Base-by-base conservation (phyloP, 2,888 invertebrate species). In the Trissolcus brochymenae region DNA sequence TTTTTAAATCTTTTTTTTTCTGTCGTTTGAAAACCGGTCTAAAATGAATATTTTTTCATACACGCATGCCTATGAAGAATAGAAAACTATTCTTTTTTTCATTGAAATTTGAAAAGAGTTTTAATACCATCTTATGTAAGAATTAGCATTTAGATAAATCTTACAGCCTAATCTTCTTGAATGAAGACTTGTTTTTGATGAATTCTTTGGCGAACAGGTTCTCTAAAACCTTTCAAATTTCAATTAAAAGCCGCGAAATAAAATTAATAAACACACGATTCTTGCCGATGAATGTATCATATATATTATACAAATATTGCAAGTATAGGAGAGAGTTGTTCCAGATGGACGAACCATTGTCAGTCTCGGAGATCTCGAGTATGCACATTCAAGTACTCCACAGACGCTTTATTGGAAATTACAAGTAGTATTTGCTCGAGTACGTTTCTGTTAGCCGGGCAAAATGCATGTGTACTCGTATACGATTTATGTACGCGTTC, bases 301-400 rank as follows among this genome's bases (percentile, higher is more conserved):
- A 65, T 66, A 59, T 66, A 70, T 60, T 62, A 57, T 74, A 68
- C 61, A 62, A 67, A 68, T 54, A 65, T 16, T 29, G 54, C 49
- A 43, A 43, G 68, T 46, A 65, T 43, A 59, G 54, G 60, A 68
- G 64, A 67, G 76, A 72, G 83, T 83, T 83, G 82, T 83, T 84
- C 83, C 80, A 80, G 80, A 83, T 79, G 75, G 80, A 82, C 76
- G 80, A 82, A 76, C 79, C 80, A 83, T 83, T 85, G 83, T 85
- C 81, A 81, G 84, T 78, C 80, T 82, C 79, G 80, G 79, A 81
- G 80, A 79, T 78, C 79, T 83, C 82, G 82, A 85, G 85, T 80
- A 80, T 80, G 80, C 80, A 81, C 62, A 78, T 78, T 82, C 81
- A 79, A 81, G 81, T 81, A 80, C 81, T 82, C 80, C 76, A 80